phyloP scores from a whole-genome alignment of 2,888 invertebrate genomes.

The Parnassius glacialis region DNA sequence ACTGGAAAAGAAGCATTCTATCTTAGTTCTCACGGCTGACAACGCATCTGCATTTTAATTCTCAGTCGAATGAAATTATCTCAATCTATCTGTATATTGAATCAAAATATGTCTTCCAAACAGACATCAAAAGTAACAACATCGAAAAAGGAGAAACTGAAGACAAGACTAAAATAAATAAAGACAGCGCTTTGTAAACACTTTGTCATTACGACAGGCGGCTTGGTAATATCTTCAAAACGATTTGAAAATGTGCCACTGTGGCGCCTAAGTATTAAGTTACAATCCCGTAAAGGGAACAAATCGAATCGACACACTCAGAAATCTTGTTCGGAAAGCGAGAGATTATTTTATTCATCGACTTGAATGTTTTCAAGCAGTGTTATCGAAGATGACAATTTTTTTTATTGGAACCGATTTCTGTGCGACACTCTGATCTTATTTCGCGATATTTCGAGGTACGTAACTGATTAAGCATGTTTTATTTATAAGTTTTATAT shows the following conservation, averaged over 20 bases:
- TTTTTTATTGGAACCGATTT: constrained; percentile 38
- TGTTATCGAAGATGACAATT: constrained; percentile 55
- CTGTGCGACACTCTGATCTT: constrained; percentile 9
- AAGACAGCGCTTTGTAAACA: constrained; percentile 49
- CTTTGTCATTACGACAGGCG: constrained; percentile 59
- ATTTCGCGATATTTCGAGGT: constrained; percentile 15
- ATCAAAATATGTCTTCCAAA: constrained; percentile 21
- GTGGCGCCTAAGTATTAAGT: constrained; percentile 63
- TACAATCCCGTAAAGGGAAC: constrained; percentile 54
- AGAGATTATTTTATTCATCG: constrained; percentile 59
- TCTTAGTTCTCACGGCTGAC: no score
- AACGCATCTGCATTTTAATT: no score
- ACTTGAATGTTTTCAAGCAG: constrained; percentile 56
- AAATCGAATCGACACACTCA: constrained; percentile 52
- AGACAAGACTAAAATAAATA: constrained; percentile 35
- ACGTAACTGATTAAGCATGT: constrained; percentile 3
- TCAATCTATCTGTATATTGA: constrained; percentile 21
- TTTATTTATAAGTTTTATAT: background rate
- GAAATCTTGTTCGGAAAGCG: constrained; percentile 49
- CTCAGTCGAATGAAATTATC: no score
- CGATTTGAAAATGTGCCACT: constrained; percentile 47
- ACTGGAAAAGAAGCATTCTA: no score
- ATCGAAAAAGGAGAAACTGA: constrained; percentile 21
- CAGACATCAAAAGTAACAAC: constrained; percentile 27
- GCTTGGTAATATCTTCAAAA: constrained; percentile 55